These are phyloP conservation scores for Paralichthys olivaceus DNA, from an alignment of 2,113 vertebrate genomes.

Conservation along the genomic window DNA sequence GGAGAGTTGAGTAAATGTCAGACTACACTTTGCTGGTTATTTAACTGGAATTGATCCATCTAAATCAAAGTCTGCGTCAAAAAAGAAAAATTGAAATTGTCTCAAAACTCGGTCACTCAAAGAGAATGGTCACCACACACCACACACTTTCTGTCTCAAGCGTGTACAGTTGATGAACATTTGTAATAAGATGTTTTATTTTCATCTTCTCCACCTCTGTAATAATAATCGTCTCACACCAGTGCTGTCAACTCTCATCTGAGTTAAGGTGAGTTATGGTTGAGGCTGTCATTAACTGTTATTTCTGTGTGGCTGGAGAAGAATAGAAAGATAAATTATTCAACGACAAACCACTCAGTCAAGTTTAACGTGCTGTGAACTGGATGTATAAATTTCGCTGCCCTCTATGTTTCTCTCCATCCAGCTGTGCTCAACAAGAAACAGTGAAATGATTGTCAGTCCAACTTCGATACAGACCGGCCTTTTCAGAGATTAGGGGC, in stretches of 20 bases:
- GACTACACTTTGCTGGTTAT: not conserved
- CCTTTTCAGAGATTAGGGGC: slow-evolving; percentile 77
- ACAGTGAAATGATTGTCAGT: slow-evolving; percentile 82
- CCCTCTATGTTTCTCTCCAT: slow-evolving; percentile 66
- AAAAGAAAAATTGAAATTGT: not conserved
- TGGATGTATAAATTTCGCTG: slow-evolving; percentile 65
- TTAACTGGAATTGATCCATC: not conserved
- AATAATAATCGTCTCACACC: not conserved
- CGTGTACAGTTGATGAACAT: not conserved
- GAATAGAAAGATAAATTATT: slow-evolving; percentile 3
- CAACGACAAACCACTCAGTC: slow-evolving; percentile 18
- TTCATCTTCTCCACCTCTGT: not conserved
- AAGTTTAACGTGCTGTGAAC: slow-evolving; percentile 49
- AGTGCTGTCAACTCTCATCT: not conserved
- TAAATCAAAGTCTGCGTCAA: not conserved
- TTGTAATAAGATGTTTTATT: not conserved
- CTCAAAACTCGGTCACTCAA: not conserved
- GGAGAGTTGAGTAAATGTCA: not conserved
- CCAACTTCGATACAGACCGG: slow-evolving; percentile 75
- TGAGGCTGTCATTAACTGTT: not conserved
- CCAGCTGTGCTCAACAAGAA: slow-evolving; percentile 79
- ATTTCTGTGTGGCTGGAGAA: not conserved
- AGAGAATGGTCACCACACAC: too few relatives aligned
- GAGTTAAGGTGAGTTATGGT: not conserved
- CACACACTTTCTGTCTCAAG: too few relatives aligned